Evolutionary conservation across 1,140 invertebrate species (phyloP), one percentile per base, ranked within the genome.

Genomic region (Gryon sp.): DNA sequence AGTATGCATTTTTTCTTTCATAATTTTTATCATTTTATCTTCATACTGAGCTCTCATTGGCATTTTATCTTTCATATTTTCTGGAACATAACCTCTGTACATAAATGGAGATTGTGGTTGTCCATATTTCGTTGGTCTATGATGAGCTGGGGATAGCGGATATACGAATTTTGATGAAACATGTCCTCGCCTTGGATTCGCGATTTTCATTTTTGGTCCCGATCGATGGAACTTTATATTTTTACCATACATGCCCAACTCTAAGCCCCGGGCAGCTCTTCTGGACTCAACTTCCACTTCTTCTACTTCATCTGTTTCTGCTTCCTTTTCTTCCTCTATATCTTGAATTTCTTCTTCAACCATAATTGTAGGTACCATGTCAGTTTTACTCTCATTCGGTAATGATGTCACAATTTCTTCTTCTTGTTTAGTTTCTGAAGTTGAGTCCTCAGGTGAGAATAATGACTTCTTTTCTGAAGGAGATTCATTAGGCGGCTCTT

Each of bases 401-500:
- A 36, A 28, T 40, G 36, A 11, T 1, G 20, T 43, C 22, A 26
- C 32, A 19, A 8, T 43, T 16, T 16, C 55, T 57, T 41, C 43
- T 7, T 20, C 26, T 28, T 63, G 48, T 52, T 70, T 65, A 36
- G 18, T 14, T 18, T 55, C 40, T 24, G 43, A 38, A 69, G 68
- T 76, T 53, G 18, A 9, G 52, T 63, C 53, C 70, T 78, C 60
- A 34, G 15, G 57, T 12, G 38, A 8, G 7, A 43, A 34, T 60
- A 66, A 57, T 46, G 46, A 26, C 12, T 19, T 26, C 12, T 40
- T 34, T 36, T 52, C 19, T 24, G 2, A 7, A 14, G 19, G 15
- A 14, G 41, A 45, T 55, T 80, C 76, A 52, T 78, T 78, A 73
- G 43, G 20, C 16, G 26, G 11, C 30, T 48, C 43, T 48, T 76